Conservation (phyloP, 2,113 vertebrate species). For the Egretta garzetta region DNA sequence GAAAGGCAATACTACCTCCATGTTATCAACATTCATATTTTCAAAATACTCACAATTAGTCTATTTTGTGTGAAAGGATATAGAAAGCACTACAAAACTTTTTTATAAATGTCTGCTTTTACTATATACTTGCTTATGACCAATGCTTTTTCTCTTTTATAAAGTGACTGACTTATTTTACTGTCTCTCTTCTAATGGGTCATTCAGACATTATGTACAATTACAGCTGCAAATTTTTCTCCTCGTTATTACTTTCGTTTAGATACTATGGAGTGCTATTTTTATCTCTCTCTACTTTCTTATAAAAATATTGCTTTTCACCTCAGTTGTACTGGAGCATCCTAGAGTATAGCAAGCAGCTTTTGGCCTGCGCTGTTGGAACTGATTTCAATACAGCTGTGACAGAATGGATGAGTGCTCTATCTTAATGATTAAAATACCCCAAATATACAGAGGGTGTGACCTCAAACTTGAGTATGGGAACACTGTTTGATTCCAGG, state of each 20-base stretch:
- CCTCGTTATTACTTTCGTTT: not conserved
- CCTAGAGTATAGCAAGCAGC: not conserved
- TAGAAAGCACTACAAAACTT: not conserved
- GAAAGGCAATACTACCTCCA: not conserved
- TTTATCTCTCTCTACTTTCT: not conserved
- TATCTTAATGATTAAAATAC: not conserved
- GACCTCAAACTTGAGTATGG: not conserved
- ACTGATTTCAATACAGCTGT: not conserved
- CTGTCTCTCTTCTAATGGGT: not conserved
- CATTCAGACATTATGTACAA: not conserved
- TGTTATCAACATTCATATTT: slow-evolving; percentile 12
- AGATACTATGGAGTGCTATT: not conserved
- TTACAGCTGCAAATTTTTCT: not conserved
- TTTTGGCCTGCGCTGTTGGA: not conserved
- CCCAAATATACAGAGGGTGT: not conserved
- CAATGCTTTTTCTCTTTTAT: not conserved
- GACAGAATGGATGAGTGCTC: not conserved
- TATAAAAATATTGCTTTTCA: not conserved
- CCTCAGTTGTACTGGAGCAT: not conserved
- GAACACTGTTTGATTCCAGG: not conserved
- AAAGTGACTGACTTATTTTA: not conserved
- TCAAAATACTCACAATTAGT: not conserved
- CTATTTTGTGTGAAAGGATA: not conserved
- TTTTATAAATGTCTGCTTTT: not conserved
- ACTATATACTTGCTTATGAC: not conserved